Conservation (phyloP, 2,888 invertebrate species). For the Pristionchus entomophagus region DNA sequence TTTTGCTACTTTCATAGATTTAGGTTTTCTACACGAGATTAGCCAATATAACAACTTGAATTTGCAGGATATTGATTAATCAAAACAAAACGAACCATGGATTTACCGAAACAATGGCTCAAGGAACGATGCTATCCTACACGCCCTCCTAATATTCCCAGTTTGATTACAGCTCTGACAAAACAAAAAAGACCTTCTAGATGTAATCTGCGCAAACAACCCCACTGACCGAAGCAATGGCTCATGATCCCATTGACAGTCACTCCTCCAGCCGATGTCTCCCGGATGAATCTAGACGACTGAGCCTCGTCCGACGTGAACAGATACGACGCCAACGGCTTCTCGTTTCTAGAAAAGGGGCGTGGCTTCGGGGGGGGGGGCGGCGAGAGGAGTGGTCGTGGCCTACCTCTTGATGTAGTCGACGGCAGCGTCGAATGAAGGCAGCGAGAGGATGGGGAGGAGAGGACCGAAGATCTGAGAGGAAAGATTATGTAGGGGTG, state of each 20-base stretch:
- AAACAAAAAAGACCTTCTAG: too few species aligned
- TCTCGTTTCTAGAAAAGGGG: slow-evolving; percentile 34
- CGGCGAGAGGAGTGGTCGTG: not conserved
- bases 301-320: slow-evolving; percentile 28
- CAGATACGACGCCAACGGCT: slow-evolving; percentile 42
- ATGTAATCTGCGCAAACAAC: too few species aligned
- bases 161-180: too few species aligned
- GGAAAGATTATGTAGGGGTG: not conserved
- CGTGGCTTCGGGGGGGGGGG: not conserved
- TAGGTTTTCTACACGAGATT: too few species aligned
- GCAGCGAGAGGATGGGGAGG: slow-evolving; percentile 88
- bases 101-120: too few species aligned
- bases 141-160: too few species aligned
- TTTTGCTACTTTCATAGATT: too few species aligned
- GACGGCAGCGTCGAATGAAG: slow-evolving; percentile 87
- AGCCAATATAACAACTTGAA: not conserved
- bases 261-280: slow-evolving; percentile 86
- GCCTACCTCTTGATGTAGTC: slow-evolving; percentile 44
- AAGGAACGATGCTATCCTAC: too few species aligned
- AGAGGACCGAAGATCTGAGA: slow-evolving; percentile 95
- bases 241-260: slow-evolving; percentile 89
- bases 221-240: slow-evolving; percentile 86
- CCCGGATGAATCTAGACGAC: slow-evolving; percentile 41
- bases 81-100: too few species aligned
- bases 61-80: not conserved